Conservation (phyloP, 2,888 invertebrate genomes). For the Ophonus ardosiacus region DNA sequence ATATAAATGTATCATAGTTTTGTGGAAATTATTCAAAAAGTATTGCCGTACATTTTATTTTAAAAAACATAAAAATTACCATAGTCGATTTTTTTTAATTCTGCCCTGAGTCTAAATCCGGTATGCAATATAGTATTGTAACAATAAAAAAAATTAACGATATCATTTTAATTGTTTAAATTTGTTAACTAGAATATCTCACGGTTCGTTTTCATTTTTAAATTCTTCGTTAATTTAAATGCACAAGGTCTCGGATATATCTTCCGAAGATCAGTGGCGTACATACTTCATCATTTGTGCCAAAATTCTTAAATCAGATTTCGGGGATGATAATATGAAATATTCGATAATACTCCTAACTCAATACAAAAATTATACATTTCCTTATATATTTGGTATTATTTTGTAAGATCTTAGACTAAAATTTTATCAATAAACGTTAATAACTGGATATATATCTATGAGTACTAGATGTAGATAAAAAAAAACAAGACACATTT, state of each 20-base stretch:
- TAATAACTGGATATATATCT: too few species aligned
- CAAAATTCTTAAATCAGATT: not conserved
- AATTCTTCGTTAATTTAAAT: constrained; percentile 34
- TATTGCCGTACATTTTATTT: not conserved
- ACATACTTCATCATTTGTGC: not conserved
- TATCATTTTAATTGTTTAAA: constrained; percentile 49
- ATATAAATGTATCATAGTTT: not conserved
- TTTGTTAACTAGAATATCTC: constrained; percentile 53
- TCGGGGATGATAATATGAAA: not conserved
- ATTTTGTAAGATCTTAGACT: too few species aligned
- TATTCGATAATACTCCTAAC: not conserved
- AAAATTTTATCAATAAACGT: too few species aligned
- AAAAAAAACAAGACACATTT: too few species aligned
- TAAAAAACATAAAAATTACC: not conserved
- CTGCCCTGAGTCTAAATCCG: constrained; percentile 38
- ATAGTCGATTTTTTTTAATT: not conserved
- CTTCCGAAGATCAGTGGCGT: constrained; percentile 41
- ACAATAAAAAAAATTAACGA: constrained; percentile 25
- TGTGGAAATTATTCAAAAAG: not conserved
- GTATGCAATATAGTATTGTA: constrained; percentile 6
- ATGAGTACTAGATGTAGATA: too few species aligned
- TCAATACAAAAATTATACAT: too few species aligned
- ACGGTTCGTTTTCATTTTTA: constrained; percentile 56
- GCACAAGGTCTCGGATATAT: constrained; percentile 51
- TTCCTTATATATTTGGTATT: too few species aligned